These are phyloP conservation scores for Poeciliopsis paucimaculata DNA, from an alignment of 2,797 vertebrate genomes.

Conservation along the genomic window DNA sequence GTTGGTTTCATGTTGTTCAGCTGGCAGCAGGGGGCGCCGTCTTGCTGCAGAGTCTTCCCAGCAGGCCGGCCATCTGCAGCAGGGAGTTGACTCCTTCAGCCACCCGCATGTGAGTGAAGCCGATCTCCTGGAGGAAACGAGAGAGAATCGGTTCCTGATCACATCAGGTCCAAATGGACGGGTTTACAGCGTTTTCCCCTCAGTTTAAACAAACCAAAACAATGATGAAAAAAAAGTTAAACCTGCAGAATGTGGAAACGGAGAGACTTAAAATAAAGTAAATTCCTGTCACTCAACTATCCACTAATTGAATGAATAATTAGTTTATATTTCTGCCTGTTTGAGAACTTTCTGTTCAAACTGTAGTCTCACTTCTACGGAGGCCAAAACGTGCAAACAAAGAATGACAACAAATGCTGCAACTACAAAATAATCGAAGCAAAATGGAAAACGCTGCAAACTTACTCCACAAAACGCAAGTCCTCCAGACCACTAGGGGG, in stretches of 20 bases:
- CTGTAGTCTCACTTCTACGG: neutral
- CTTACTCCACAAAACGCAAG: too few relatives aligned
- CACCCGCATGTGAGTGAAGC: slow-evolving; percentile 94
- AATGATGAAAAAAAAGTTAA: neutral
- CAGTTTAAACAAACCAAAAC: neutral
- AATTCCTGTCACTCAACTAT: too few relatives aligned
- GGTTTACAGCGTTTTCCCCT: neutral
- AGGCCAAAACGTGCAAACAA: too few relatives aligned
- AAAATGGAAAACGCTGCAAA: neutral
- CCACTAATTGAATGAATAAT: too few relatives aligned
- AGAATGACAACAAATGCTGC: too few relatives aligned
- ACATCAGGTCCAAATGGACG: neutral
- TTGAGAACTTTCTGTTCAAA: too few relatives aligned
- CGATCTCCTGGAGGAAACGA: slow-evolving; percentile 87
- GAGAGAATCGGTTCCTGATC: neutral
- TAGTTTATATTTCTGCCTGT: too few relatives aligned
- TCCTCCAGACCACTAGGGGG: too few relatives aligned
- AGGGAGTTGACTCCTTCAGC: slow-evolving; percentile 94
- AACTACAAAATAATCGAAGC: too few relatives aligned
- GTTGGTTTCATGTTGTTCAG: slow-evolving; percentile 28
- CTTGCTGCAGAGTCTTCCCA: slow-evolving; percentile 93
- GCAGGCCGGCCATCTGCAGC: slow-evolving; percentile 93
- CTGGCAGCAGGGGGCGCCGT: slow-evolving; percentile 79
- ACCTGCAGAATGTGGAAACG: neutral
- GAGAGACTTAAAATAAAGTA: neutral